phyloP scores from a whole-genome alignment of 2,113 vertebrate genomes.

The Thunnus thynnus region DNA sequence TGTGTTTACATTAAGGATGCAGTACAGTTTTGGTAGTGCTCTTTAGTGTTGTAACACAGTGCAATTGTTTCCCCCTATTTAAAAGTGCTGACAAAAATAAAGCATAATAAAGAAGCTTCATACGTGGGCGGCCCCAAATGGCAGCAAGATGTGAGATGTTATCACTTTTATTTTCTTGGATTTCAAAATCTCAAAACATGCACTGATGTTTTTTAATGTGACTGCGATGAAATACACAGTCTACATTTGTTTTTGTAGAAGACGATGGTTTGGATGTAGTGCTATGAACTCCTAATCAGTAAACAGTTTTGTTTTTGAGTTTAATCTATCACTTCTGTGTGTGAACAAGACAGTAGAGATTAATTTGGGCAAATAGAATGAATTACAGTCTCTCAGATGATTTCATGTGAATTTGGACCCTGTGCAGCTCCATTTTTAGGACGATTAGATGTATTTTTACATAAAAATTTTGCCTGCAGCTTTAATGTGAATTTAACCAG shows the following conservation, averaged over 20 bases:
- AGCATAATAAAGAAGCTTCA: conserved; percentile 1
- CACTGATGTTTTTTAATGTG: background rate
- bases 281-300: background rate
- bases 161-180: background rate
- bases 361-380: background rate
- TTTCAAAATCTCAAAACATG: background rate
- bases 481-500: conserved; percentile 60
- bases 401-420: background rate
- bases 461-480: conserved; percentile 33
- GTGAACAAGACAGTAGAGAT: conserved; percentile 2
- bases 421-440: conserved; percentile 16
- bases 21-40: background rate
- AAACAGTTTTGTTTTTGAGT: background rate
- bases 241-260: background rate
- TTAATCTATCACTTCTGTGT: background rate
- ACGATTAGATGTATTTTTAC: conserved; percentile 36
- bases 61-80: background rate
- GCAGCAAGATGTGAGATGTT: background rate
- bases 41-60: background rate
- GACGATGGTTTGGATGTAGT: background rate
- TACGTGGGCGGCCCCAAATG: background rate
- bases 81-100: conserved; percentile 3
- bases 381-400: background rate
- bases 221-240: background rate
- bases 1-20: background rate